Evolutionary conservation across 2,113 vertebrate species (phyloP).

Genomic region (Cheilinus undulatus): DNA sequence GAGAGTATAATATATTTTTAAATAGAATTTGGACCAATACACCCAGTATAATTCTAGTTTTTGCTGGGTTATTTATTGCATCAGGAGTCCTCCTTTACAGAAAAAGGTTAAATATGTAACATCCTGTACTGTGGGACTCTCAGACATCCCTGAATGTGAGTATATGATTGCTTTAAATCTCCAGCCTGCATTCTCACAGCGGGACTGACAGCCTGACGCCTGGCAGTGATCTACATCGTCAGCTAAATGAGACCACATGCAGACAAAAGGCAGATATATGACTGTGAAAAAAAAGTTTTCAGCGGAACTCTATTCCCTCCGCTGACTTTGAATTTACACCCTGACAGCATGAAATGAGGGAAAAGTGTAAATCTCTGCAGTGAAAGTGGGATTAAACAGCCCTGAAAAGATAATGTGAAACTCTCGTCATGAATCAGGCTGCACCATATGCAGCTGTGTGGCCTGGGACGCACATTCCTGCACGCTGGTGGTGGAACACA

Average conservation of each 20-base stretch:
- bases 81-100: not conserved
- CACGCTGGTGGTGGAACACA: conserved; percentile 49
- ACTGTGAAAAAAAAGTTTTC: conserved; percentile 21
- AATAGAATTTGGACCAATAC: no score
- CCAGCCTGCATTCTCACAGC: not conserved
- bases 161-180: conserved; percentile 2
- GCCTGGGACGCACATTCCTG: conserved; percentile 49
- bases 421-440: conserved; percentile 48
- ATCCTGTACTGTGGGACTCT: not conserved
- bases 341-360: conserved; percentile 42
- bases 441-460: conserved; percentile 44
- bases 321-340: conserved; percentile 42
- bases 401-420: conserved; percentile 56
- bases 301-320: conserved; percentile 11
- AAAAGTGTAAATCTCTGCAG: conserved; percentile 46
- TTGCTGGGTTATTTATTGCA: no score
- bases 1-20: no score
- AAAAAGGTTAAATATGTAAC: not conserved
- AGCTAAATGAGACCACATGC: conserved; percentile 53
- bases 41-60: no score
- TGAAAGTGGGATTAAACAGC: conserved; percentile 40
- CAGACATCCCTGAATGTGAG: not conserved
- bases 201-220: conserved; percentile 1
- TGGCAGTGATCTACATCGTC: conserved; percentile 34
- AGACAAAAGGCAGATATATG: conserved; percentile 40